Percentiles rank a stretch among this genome's conserved stretches.
Conservation (phyloP, 2,113 vertebrate genomes). For the Puffinus mauretanicus region DNA sequence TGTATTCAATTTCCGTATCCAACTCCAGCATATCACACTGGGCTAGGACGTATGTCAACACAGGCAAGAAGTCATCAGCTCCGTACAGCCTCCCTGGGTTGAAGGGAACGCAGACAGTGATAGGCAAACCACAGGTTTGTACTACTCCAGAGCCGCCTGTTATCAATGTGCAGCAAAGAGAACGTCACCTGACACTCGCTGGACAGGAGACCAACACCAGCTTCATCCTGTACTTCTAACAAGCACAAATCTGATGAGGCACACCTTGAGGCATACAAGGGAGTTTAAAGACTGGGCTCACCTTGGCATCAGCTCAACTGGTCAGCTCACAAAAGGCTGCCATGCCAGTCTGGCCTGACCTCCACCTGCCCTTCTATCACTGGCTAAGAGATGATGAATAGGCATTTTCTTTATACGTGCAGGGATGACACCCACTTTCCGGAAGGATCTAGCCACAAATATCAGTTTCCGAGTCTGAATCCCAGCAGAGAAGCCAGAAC, state of each 20-base stretch:
- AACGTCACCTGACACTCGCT: neutral
- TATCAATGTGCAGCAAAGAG: neutral
- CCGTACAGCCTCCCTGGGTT: constrained; percentile 91
- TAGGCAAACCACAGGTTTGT: neutral
- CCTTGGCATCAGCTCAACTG: neutral
- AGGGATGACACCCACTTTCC: neutral
- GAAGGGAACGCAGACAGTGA: neutral
- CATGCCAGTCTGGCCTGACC: neutral
- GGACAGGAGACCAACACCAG: neutral
- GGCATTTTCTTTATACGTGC: neutral
- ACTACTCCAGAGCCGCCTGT: neutral
- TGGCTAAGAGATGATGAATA: neutral
- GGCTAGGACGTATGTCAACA: constrained; percentile 92
- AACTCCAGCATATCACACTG: constrained; percentile 95
- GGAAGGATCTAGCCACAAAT: neutral
- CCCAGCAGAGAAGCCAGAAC: neutral
- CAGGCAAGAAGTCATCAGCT: constrained; percentile 95
- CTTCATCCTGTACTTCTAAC: neutral
- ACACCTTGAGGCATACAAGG: neutral
- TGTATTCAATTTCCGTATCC: constrained; percentile 93
- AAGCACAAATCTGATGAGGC: neutral
- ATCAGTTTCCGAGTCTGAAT: neutral
- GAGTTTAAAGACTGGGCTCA: neutral
- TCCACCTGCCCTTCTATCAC: neutral
- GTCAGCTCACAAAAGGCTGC: neutral